These are phyloP conservation scores for Benthosema pterotum DNA, from an alignment of 2,797 vertebrate species.

Conservation along the genomic window DNA sequence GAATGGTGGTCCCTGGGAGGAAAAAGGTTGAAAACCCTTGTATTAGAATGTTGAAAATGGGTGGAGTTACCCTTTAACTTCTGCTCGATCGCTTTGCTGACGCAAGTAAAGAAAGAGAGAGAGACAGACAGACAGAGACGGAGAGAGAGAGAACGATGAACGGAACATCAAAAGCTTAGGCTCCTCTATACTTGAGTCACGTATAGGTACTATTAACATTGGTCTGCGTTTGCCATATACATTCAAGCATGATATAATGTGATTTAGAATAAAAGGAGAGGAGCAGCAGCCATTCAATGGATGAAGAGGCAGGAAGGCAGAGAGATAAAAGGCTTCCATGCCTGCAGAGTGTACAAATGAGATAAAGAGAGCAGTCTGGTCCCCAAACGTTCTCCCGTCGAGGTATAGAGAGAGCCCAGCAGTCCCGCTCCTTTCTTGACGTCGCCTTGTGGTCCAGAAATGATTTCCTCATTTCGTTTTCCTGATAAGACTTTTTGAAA, in stretches of 20 bases:
- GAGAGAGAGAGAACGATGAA: background rate
- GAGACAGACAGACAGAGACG: too few relatives aligned
- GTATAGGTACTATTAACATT: background rate
- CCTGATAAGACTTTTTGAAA: too few relatives aligned
- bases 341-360: background rate
- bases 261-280: conserved; percentile 9
- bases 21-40: too few relatives aligned
- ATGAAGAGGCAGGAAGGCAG: conserved; percentile 8
- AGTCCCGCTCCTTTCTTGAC: too few relatives aligned
- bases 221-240: conserved; percentile 16
- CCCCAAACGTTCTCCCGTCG: too few relatives aligned
- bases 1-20: too few relatives aligned
- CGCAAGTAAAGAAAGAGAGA: background rate
- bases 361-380: conserved; percentile 9
- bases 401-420: too few relatives aligned
- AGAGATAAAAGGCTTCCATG: conserved; percentile 7
- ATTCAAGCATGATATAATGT: conserved; percentile 26
- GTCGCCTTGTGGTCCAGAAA: too few relatives aligned
- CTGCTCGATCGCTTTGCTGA: too few relatives aligned
- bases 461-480: too few relatives aligned
- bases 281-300: background rate
- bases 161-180: background rate
- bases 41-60: too few relatives aligned
- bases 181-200: background rate
- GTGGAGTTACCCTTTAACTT: too few relatives aligned